A percentile compares a stretch with the other conserved stretches of the same genome.
phyloP scores from a whole-genome alignment of 2,888 invertebrate species.

The Bombyx huttoni region DNA sequence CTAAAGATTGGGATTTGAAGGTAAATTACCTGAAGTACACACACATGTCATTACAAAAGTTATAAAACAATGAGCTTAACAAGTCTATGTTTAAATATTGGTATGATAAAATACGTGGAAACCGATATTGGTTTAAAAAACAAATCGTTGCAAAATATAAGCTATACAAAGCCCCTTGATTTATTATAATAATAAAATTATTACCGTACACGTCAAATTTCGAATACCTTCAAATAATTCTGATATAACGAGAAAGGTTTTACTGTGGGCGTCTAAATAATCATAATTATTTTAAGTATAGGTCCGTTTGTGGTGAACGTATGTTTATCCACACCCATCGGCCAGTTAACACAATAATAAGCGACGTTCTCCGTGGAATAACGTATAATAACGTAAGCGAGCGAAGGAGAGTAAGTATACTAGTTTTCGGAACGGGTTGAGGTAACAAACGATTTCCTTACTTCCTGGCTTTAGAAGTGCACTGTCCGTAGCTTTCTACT shows the following conservation, averaged over 20 bases:
- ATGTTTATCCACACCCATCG: neutral
- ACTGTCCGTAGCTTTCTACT: constrained; percentile 5
- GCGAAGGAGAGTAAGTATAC: constrained; percentile 2
- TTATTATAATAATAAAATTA: too few species aligned
- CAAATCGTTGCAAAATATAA: too few species aligned
- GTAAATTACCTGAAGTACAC: too few species aligned
- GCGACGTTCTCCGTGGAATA: neutral
- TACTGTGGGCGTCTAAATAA: neutral
- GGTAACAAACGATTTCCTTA: constrained; percentile 3
- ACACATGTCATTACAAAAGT: too few species aligned
- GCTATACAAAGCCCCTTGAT: too few species aligned
- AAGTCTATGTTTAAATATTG: too few species aligned
- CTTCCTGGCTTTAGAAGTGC: constrained; percentile 4
- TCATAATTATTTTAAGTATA: neutral
- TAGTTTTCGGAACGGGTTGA: constrained; percentile 5
- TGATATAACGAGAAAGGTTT: neutral
- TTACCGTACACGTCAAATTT: neutral
- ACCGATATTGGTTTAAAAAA: too few species aligned
- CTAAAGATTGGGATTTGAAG: too few species aligned
- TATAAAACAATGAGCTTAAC: too few species aligned
- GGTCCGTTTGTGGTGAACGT: neutral
- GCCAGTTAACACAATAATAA: neutral
- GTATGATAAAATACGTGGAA: too few species aligned
- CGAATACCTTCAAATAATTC: neutral
- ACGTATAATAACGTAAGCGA: neutral